phyloP scores from a whole-genome alignment of 2,797 vertebrate species.

The Fistularia tabacaria region DNA sequence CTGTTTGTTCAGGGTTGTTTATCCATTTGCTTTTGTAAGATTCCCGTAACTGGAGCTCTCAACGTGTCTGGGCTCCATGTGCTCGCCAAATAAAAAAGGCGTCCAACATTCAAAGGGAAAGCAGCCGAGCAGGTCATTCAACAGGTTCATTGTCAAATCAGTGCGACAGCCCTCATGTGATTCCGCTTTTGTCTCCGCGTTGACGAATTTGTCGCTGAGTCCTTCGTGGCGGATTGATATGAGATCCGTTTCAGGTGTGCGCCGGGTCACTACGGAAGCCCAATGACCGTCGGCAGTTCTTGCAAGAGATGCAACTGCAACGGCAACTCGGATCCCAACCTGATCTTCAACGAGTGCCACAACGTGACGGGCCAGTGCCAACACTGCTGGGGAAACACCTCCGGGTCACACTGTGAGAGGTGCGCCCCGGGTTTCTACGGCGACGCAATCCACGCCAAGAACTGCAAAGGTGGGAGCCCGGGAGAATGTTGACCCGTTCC shows the following conservation, averaged over 20 bases:
- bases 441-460: constrained; percentile 84
- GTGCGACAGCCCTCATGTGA: no score
- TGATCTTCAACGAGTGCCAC: constrained; percentile 94
- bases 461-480: constrained; percentile 83
- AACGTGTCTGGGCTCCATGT: no score
- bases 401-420: constrained; percentile 84
- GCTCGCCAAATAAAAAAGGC: no score
- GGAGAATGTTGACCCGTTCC: no score
- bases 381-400: constrained; percentile 87
- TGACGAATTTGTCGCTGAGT: background rate
- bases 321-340: constrained; percentile 93
- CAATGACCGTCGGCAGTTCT: constrained; percentile 79
- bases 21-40: no score
- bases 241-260: constrained; percentile 79
- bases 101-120: no score
- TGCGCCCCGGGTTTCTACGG: constrained; percentile 89
- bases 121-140: no score
- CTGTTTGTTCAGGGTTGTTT: no score
- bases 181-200: no score
- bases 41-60: no score
- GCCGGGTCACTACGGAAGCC: constrained; percentile 94
- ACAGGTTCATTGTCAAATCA: no score
- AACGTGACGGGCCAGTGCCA: constrained; percentile 89
- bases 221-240: background rate
- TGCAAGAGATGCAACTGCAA: constrained; percentile 94